Percentiles rank a stretch among this genome's conserved stretches.
Conservation (phyloP, 2,888 invertebrate species). For the Tipula lateralis region DNA sequence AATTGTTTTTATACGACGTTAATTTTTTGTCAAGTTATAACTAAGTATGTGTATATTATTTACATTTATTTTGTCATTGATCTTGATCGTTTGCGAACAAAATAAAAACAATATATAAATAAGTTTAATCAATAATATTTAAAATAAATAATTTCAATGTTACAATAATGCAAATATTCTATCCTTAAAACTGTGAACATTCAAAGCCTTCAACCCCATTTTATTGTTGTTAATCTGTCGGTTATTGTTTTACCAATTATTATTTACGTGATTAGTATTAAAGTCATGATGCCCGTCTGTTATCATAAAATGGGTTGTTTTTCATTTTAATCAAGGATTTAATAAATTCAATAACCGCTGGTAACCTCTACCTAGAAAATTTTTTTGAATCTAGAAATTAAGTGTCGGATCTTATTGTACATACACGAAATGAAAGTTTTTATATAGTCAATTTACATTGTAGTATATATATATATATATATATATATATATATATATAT, state of each 20-base stretch:
- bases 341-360: background rate
- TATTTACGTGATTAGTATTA: background rate
- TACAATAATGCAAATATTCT: background rate
- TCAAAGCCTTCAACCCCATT: background rate
- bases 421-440: background rate
- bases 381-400: background rate
- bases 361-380: constrained; percentile 4
- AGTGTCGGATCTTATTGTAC: background rate
- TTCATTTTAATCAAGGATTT: background rate
- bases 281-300: background rate
- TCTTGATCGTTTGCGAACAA: background rate
- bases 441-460: no score
- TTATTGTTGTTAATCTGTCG: background rate
- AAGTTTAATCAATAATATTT: background rate
- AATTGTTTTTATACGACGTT: background rate
- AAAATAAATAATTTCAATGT: constrained; percentile 14
- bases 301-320: background rate
- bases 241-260: background rate
- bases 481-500: background rate
- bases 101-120: background rate
- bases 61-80: background rate
- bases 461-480: no score
- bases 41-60: background rate
- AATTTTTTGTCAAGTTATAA: background rate
- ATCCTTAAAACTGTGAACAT: background rate